Base-by-base conservation (phyloP, 1,140 invertebrate species). In the Calliopsis andreniformis region DNA sequence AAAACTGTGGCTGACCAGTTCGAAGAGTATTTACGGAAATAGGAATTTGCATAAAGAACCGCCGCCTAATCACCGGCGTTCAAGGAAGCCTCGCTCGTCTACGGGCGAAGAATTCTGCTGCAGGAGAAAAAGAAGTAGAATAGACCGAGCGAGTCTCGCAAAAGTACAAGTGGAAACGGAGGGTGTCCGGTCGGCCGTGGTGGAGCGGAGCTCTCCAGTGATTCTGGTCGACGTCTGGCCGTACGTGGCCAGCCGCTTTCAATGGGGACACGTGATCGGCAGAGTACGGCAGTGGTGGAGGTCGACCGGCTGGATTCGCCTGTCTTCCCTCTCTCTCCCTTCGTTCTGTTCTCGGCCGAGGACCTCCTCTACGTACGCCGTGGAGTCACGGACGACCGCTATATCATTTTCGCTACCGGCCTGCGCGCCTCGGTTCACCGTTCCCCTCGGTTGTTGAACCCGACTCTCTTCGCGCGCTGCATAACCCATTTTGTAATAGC, bases 401-500 rank as follows among this genome's bases (percentile, higher is more conserved):
- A 86, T 87, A 90, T 89, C 87, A 89, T 90, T 89, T 85, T 90
- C 88, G 89, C 89, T 90, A 90, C 87, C 82, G 82, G 80, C 80
- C 63, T 83, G 72, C 81, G 79, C 84, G 67, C 85, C 85, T 89
- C 83, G 83, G 85, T 86, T 87, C 85, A 82, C 84, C 79, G 87
- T 88, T 86, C 84, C 81, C 86, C 75, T 70, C 85, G 90, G 89
- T 91, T 89, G 84, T 88, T 89, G 89, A 92, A 90, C 90, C 78
- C 86, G 75, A 85, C 85, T 81, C 86, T 91, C 89, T 91, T 82
- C 87, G 86, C 85, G 87, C 86, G 89, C 89, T 89, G 89, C 90
- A 90, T 91, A 91, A 92, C 90, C 90, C 86, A 92, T 92, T 91
- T 91, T 92, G 90, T 91, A 92, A 91, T 89, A 91, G 90, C 88